These are phyloP conservation scores for Hippotragus niger DNA, from an alignment of 2,113 vertebrate genomes.

Conservation along the genomic window DNA sequence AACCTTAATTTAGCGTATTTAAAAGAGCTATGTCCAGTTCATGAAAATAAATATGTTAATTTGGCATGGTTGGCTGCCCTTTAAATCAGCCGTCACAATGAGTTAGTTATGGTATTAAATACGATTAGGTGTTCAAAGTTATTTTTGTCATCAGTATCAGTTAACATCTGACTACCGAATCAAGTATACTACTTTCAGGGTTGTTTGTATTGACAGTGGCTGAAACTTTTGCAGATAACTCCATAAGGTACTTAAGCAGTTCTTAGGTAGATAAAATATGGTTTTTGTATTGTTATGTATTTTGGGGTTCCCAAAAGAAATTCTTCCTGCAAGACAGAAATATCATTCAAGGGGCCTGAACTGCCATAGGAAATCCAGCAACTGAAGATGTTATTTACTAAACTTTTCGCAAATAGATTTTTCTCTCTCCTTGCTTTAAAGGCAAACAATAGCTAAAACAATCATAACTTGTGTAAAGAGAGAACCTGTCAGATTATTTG, in stretches of 20 bases:
- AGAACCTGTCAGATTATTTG: not conserved
- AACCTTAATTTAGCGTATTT: not conserved
- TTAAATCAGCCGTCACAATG: not conserved
- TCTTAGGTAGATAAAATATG: not conserved
- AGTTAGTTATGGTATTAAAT: not conserved
- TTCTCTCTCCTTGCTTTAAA: not conserved
- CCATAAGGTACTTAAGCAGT: not conserved
- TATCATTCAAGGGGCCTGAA: not conserved
- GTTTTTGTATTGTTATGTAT: not conserved
- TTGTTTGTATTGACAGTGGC: not conserved
- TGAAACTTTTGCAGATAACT: slow-evolving; percentile 11
- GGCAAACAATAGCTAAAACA: not conserved
- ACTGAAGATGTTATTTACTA: not conserved
- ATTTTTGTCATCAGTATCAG: not conserved
- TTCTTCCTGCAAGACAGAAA: not conserved
- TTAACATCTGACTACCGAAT: not conserved
- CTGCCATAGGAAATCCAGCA: not conserved
- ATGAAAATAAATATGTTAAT: not conserved
- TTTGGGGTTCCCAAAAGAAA: not conserved
- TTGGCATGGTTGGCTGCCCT: not conserved
- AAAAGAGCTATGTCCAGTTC: not conserved
- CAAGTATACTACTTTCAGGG: not conserved
- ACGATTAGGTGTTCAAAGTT: not conserved
- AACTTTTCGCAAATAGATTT: not conserved
- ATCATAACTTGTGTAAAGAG: not conserved